phyloP scores from a whole-genome alignment of 1,140 invertebrate genomes.

The Hirudo medicinalis region DNA sequence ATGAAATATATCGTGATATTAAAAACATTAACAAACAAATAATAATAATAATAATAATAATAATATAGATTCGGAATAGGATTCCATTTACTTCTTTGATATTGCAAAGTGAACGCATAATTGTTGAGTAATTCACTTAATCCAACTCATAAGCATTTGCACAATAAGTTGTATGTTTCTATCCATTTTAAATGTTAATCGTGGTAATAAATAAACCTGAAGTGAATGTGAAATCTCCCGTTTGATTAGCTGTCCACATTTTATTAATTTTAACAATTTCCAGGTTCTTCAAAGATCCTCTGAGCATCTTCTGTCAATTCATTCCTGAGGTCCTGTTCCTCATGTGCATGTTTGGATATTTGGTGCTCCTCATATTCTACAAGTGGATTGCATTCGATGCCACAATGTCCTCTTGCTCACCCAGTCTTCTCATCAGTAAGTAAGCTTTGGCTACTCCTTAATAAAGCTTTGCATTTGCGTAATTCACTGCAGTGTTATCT shows the following conservation, averaged over 20 bases:
- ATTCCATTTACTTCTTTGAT: too few species aligned
- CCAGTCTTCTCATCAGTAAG: conserved; percentile 50
- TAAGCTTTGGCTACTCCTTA: neutral
- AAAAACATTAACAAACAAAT: too few species aligned
- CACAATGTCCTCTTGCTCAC: conserved; percentile 42
- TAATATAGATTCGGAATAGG: too few species aligned
- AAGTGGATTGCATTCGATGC: conserved; percentile 62
- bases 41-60: too few species aligned
- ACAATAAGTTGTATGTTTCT: too few species aligned
- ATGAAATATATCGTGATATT: too few species aligned
- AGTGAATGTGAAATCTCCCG: too few species aligned
- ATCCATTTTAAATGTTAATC: too few species aligned
- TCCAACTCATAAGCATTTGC: too few species aligned
- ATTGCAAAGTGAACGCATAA: too few species aligned
- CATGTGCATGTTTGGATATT: conserved; percentile 75
- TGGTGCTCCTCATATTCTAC: conserved; percentile 72
- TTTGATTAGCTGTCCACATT: neutral
- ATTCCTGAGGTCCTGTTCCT: conserved; percentile 80
- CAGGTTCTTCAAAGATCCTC: conserved; percentile 44
- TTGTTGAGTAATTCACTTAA: too few species aligned
- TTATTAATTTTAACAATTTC: neutral
- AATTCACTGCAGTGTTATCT: neutral
- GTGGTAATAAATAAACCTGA: too few species aligned
- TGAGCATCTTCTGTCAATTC: conserved; percentile 75
- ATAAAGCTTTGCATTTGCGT: neutral